Evolutionary conservation across 2,113 vertebrate species (phyloP), one percentile per base, ranked within the genome.

Genomic region (Apaloderma vittatum): DNA sequence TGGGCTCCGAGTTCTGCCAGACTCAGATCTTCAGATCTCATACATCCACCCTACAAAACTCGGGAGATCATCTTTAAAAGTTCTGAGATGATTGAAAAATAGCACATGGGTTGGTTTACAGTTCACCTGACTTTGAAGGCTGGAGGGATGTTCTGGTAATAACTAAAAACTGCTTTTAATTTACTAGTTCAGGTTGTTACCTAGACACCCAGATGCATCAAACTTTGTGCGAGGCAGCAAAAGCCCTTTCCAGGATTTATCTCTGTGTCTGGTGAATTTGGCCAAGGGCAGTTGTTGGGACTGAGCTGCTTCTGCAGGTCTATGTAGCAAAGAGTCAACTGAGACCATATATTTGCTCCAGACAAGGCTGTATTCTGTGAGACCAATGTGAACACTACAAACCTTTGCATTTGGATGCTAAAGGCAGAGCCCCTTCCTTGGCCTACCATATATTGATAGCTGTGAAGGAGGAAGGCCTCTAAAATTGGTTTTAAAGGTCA

Each of bases 301-400:
- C 75, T 58, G n/a, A 93, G 59, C 15, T 83, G 0, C 24, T 70
- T 62, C 52, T 91, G 32, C 34, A 34, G 17, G 29, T 78, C 14
- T 24, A 0, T 3, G 5, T 11, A 37, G 32, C 5, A 54, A 59
- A 49, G 62, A 26, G 20, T 5, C 15, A 27, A 3, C 57, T 36
- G 58, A 93, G 40, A 26, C 8, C 2, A 4, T 13, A 1, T 22
- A 8, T 90, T 82, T 89, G 32, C 55, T 62, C 15, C 79, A 77
- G 55, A 11, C 4, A 55, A 82, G 30, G 29, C 43, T 91, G 34
- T 34, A 21, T 32, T 26, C 51, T 27, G 3, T 14, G 34, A 43
- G 43, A 20, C 4, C 80, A 55, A 30, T 12, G 20, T 0, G 70
- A 46, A 15, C 17, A 17, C 32, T 49, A 10, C 23, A 62, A 26